A percentile compares a stretch with the other conserved stretches of the same genome.
These are phyloP conservation scores for Drosophila mauritiana DNA, from an alignment of 1,140 invertebrate genomes.

Conservation along the genomic window DNA sequence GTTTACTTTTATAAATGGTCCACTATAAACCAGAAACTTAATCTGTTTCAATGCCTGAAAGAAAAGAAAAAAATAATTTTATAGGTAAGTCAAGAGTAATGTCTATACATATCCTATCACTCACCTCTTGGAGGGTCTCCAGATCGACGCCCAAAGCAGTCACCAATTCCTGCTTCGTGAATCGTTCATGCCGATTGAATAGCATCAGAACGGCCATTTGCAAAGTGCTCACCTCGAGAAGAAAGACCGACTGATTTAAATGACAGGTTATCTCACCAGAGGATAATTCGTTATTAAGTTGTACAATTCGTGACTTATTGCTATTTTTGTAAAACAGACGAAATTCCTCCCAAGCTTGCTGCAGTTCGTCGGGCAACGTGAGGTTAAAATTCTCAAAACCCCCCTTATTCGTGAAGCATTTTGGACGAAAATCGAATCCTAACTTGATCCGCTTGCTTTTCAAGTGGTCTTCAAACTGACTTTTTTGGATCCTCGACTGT, in stretches of 20 bases:
- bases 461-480: background rate
- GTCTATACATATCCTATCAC: background rate
- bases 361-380: constrained; percentile 10
- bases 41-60: background rate
- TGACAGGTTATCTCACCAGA: constrained; percentile 11
- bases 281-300: background rate
- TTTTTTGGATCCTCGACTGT: background rate
- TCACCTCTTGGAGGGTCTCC: constrained; percentile 10
- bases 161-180: background rate
- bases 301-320: background rate
- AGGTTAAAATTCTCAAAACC: background rate
- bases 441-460: background rate
- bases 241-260: background rate
- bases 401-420: background rate
- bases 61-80: background rate
- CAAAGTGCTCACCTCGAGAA: background rate
- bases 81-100: too few species aligned
- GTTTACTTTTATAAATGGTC: background rate
- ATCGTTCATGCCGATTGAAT: constrained; percentile 16
- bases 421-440: constrained; percentile 14
- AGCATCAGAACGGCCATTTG: constrained; percentile 33
- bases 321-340: background rate
- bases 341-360: constrained; percentile 4
- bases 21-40: background rate
- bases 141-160: background rate